A percentile compares a stretch with the other conserved stretches of the same genome.
Evolutionary conservation across 2,113 vertebrate species (phyloP).

Genomic region (Meles meles): DNA sequence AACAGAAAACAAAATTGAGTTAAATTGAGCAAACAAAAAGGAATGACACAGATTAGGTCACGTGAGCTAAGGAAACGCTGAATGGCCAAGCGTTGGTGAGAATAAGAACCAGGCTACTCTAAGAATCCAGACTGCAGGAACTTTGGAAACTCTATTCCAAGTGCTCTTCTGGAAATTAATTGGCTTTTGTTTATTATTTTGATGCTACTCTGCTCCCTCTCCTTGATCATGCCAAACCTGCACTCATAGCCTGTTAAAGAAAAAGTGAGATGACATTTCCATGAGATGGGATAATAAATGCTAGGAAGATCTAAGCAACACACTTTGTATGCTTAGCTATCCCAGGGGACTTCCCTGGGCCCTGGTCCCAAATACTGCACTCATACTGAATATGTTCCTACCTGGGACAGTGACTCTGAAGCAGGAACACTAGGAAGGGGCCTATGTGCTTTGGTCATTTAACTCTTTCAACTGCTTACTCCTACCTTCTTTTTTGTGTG

Average conservation of each 20-base stretch:
- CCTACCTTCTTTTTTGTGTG: neutral
- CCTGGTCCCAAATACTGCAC: rapidly evolving
- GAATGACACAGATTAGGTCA: neutral
- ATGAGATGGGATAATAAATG: neutral
- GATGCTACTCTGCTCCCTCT: neutral
- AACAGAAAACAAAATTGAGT: neutral
- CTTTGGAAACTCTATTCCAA: neutral
- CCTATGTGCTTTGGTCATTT: neutral
- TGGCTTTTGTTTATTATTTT: neutral
- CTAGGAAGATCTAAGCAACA: neutral
- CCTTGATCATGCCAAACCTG: neutral
- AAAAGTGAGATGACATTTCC: neutral
- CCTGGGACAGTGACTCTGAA: neutral
- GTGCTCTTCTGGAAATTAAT: neutral
- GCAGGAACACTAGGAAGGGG: neutral
- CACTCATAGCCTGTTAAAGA: neutral
- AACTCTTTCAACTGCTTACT: neutral
- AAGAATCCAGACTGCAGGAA: neutral
- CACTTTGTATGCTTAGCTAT: neutral
- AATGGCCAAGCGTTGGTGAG: neutral
- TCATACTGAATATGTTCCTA: neutral
- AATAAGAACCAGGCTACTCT: neutral
- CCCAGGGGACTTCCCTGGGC: neutral
- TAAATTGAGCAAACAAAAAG: neutral
- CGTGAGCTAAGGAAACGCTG: neutral